Evolutionary conservation across 2,888 invertebrate species (phyloP).

Genomic region (Chouioia cunea): DNA sequence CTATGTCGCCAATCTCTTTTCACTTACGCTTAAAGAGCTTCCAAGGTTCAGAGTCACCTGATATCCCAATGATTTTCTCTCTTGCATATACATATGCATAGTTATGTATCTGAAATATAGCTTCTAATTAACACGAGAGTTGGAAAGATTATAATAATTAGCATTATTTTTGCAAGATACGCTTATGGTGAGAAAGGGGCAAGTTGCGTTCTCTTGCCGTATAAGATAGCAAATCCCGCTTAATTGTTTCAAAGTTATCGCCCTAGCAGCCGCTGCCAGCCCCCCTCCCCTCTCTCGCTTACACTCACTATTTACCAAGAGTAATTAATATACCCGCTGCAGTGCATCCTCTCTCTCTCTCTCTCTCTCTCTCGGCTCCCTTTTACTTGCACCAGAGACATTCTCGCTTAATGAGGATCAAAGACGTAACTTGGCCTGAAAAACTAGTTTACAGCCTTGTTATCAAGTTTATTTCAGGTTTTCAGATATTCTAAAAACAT

Average conservation of each 20-base stretch:
- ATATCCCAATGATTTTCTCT: not conserved
- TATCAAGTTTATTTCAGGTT: too few species aligned
- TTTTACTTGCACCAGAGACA: slow-evolving; percentile 48
- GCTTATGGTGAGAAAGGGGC: too few species aligned
- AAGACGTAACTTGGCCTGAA: not conserved
- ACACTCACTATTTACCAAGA: slow-evolving; percentile 43
- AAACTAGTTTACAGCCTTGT: too few species aligned
- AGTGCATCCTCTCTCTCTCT: slow-evolving; percentile 13
- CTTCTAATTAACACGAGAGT: not conserved
- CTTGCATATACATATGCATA: too few species aligned
- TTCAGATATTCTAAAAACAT: too few species aligned
- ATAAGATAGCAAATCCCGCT: slow-evolving; percentile 58
- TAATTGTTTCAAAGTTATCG: slow-evolving; percentile 62
- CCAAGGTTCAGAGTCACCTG: slow-evolving; percentile 5
- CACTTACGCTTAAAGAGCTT: slow-evolving; percentile 35
- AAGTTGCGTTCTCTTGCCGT: slow-evolving; percentile 16
- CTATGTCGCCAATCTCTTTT: slow-evolving; percentile 31
- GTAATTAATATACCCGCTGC: slow-evolving; percentile 42
- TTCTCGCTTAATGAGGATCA: slow-evolving; percentile 30
- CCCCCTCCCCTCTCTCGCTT: slow-evolving; percentile 16
- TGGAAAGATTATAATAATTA: slow-evolving; percentile 26
- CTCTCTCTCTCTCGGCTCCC: too few species aligned
- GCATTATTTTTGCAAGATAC: slow-evolving; percentile 14
- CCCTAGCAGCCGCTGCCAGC: slow-evolving; percentile 9
- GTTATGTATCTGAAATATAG: not conserved